These are phyloP conservation scores for Myrmecobius fasciatus DNA, from an alignment of 2,113 vertebrate species.

Conservation along the genomic window DNA sequence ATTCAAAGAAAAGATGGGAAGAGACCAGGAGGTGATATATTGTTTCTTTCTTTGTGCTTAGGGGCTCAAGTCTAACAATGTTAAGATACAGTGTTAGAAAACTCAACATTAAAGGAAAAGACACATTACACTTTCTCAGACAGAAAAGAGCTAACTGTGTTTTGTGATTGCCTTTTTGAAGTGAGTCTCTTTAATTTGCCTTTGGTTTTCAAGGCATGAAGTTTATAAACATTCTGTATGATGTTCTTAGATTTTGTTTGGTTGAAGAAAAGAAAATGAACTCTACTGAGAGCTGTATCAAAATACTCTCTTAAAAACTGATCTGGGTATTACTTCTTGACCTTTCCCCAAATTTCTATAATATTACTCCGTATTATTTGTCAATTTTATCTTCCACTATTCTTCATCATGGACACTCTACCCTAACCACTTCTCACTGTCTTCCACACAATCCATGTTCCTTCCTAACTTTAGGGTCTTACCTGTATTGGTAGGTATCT, in stretches of 20 bases:
- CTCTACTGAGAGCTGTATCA: background rate
- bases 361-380: background rate
- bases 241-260: background rate
- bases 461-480: background rate
- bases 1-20: background rate
- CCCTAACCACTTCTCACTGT: background rate
- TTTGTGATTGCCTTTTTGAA: slow-evolving; percentile 9
- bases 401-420: background rate
- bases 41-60: background rate
- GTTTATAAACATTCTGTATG: background rate
- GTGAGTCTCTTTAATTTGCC: slow-evolving; percentile 8
- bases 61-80: background rate
- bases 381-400: background rate
- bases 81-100: background rate
- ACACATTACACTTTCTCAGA: background rate
- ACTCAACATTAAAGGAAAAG: background rate
- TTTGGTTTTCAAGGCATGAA: background rate
- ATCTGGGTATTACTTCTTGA: background rate
- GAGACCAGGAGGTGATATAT: background rate
- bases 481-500: background rate
- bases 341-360: background rate
- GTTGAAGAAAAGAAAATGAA: background rate
- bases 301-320: background rate
- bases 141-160: background rate
- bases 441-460: background rate